A percentile compares a stretch with the other conserved stretches of the same genome.
Conservation (phyloP, 2,888 invertebrate genomes). For the Nowickia ferox region DNA sequence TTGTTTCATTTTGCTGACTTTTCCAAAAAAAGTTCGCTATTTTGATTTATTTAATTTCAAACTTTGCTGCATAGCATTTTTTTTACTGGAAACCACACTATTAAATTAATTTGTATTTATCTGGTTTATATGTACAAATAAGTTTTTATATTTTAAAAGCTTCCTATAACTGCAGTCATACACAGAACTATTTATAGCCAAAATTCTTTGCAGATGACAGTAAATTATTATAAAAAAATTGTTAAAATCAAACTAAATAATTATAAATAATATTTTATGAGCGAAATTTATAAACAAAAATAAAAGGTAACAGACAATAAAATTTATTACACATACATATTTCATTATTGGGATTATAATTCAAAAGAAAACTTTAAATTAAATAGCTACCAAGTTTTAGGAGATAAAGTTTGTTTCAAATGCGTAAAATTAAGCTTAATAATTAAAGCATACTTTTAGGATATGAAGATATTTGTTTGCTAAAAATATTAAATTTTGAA, state of each 20-base stretch:
- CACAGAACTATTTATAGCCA: not conserved
- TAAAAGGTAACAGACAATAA: not conserved
- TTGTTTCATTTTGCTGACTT: too few relatives aligned
- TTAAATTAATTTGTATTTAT: conserved; percentile 18
- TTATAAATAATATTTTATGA: conserved; percentile 25
- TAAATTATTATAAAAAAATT: conserved; percentile 32
- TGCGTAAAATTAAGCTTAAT: too few relatives aligned
- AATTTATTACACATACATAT: conserved; percentile 6
- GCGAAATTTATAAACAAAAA: not conserved
- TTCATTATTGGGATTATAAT: not conserved
- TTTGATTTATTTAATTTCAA: not conserved
- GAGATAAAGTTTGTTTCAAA: too few relatives aligned
- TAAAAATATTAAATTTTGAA: too few relatives aligned
- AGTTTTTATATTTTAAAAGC: not conserved
- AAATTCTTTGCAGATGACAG: conserved; percentile 33
- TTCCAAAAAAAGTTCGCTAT: too few relatives aligned
- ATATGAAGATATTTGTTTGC: too few relatives aligned
- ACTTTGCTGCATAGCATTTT: not conserved
- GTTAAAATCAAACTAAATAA: conserved; percentile 10
- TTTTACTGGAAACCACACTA: too few relatives aligned
- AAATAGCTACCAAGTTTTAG: too few relatives aligned
- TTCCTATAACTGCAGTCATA: not conserved
- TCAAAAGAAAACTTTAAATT: not conserved
- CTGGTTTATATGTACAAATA: not conserved
- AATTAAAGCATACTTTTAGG: too few relatives aligned